These are phyloP conservation scores for Halocaridina rubra DNA, from an alignment of 2,888 invertebrate genomes.

Conservation along the genomic window DNA sequence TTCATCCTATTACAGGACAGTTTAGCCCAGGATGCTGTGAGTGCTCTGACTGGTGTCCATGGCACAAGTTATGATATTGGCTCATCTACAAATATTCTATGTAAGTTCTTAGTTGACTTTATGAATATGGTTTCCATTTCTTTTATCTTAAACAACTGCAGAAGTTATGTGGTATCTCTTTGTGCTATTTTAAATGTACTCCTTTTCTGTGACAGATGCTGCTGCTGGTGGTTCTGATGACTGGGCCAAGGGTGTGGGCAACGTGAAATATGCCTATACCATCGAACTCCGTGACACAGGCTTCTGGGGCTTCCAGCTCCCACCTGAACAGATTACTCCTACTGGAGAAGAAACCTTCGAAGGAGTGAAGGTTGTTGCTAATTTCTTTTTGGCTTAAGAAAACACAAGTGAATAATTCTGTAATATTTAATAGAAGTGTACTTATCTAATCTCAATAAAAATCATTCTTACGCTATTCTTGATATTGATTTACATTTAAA, in stretches of 20 bases:
- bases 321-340: slow-evolving; percentile 79
- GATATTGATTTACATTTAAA: too few species aligned
- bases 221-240: slow-evolving; percentile 80
- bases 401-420: too few species aligned
- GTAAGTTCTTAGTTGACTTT: too few species aligned
- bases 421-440: too few species aligned
- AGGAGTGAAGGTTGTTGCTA: slow-evolving; percentile 76
- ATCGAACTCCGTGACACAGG: slow-evolving; percentile 81
- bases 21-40: slow-evolving; percentile 75
- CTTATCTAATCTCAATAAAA: too few species aligned
- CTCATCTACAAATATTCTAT: slow-evolving; percentile 47
- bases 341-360: slow-evolving; percentile 82
- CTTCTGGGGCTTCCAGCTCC: slow-evolving; percentile 80
- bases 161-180: too few species aligned
- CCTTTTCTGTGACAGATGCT: too few species aligned
- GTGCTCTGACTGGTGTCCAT: slow-evolving; percentile 75
- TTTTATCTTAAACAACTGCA: too few species aligned
- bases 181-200: too few species aligned
- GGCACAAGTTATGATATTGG: slow-evolving; percentile 75
- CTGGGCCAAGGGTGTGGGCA: slow-evolving; percentile 81
- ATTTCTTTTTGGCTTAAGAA: slow-evolving; percentile 21
- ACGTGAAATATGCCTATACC: slow-evolving; percentile 80
- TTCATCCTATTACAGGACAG: too few species aligned
- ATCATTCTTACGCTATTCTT: too few species aligned
- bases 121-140: too few species aligned